Evolutionary conservation across 1,140 invertebrate species (phyloP), one percentile per base, ranked within the genome.

Genomic region (Nylanderia fulva): DNA sequence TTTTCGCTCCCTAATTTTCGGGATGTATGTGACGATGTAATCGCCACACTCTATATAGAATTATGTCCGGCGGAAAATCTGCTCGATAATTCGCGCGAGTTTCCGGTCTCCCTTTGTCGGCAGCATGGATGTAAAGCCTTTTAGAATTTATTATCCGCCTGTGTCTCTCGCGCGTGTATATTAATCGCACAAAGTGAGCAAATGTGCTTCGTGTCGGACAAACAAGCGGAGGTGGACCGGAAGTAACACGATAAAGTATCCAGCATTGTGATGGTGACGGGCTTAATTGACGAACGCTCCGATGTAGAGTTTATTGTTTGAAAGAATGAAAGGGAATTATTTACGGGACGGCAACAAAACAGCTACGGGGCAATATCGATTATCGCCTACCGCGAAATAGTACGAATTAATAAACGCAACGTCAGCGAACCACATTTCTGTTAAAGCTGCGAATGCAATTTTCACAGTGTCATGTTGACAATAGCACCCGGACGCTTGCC

Each of bases 41-140:
- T n/a, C n/a, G n/a, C n/a, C n/a, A n/a, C n/a, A n/a, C n/a, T n/a
- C n/a, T n/a, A n/a, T n/a, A 45, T 18, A 39, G 15, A 69, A 79
- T 86, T 76, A 66, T 75, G 29, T 66, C 68, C 15, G 36, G 11
- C 24, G 74, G 4, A 42, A 39, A 29, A 33, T 11, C 21, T 4
- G 15, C 18, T 64, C 58, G 27, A 33, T 39, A 42, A 39, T 42
- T 18, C 36, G 66, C 33, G 42, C 29, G 42, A 13, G 21, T 27
- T 82, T 69, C 36, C 64, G 52, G 45, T 42, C 27, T 71, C 11
- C 27, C 39, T n/a, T 56, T 3, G 11, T 33, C 9, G 5, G 4
- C 24, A 8, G 24, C 18, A 58, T 18, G 24, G 33, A 36, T 52
- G 13, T 36, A 48, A 48, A 48, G 21, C 4, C 15, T 27, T 13